Evolutionary conservation across 2,113 vertebrate species (phyloP), one percentile per base, ranked within the genome.

Genomic region (Epinephelus fuscoguttatus): DNA sequence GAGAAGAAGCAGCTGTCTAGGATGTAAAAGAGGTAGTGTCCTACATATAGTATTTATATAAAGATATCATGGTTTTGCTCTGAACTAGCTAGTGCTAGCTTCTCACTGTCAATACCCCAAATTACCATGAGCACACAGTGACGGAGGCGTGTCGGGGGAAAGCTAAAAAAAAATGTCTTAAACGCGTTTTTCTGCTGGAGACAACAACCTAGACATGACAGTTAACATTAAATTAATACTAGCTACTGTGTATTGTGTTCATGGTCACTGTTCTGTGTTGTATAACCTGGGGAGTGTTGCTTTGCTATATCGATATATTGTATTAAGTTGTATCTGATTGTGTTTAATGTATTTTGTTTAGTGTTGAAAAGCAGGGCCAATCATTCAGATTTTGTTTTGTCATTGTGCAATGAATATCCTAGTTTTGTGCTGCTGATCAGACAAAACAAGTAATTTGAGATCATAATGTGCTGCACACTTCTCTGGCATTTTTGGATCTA

Each of bases 31-130:
- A 47, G 53, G 64, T 79, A 63, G 5, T 21, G 17, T 62, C 40
- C 1, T 15, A 37, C 2, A 45, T 45, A 45, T 1, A 7, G 37
- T n/a, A 0, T 19, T 37, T 21, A 13, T 4, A n/a, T 10, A 3
- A 47, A 21, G 13, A 47, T 11, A 37, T 49, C 1, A 2, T 9
- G 3, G 33, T 9, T 61, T 7, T 15, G 6, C 15, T 67, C 1
- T n/a, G 4, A 76, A 71, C 45, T 84, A 86, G 68, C 69, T 8
- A 11, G 52, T 7, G 73, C 66, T 89, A 89, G 70, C 82, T 40
- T 45, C 14, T 45, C 3, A 27, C 10, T 18, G 25, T 53, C 57
- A 27, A 7, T 3, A 17, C 30, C 4, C 27, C 12, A 47, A 53
- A 47, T 9, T 1, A 57, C 10, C 56, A 11, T 37, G n/a, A 73